These are phyloP conservation scores for Ethmia dodecea DNA, from an alignment of 2,888 invertebrate species.

Conservation along the genomic window DNA sequence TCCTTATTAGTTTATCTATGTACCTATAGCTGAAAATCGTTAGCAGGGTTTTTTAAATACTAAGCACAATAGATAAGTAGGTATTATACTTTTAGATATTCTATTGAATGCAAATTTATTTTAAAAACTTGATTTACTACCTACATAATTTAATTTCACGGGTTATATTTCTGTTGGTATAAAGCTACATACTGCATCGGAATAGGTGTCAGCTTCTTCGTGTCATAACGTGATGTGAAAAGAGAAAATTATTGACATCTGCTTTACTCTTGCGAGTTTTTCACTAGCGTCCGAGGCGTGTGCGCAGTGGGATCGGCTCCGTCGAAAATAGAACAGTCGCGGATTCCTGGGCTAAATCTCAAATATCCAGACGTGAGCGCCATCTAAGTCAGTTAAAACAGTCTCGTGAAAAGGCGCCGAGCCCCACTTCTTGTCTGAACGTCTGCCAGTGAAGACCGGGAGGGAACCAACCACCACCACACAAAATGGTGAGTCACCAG, in stretches of 20 bases:
- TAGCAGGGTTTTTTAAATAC: too few species aligned
- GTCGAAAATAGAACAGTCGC: constrained; percentile 74
- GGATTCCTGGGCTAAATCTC: constrained; percentile 80
- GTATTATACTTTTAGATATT: too few species aligned
- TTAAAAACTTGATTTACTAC: too few species aligned
- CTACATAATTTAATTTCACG: too few species aligned
- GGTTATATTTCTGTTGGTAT: too few species aligned
- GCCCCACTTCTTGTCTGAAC: constrained; percentile 88
- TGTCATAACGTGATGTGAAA: constrained; percentile 24
- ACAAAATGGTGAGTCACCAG: constrained; percentile 82
- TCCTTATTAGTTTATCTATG: too few species aligned
- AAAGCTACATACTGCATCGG: constrained; percentile 32
- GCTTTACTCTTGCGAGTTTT: constrained; percentile 43
- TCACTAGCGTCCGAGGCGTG: constrained; percentile 37
- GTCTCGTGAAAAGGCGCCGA: constrained; percentile 80
- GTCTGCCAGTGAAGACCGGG: constrained; percentile 85
- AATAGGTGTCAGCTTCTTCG: constrained; percentile 49
- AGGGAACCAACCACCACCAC: constrained; percentile 80
- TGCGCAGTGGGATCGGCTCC: constrained; percentile 52
- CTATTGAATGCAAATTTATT: too few species aligned
- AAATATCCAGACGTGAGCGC: constrained; percentile 81
- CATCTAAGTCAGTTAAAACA: constrained; percentile 87
- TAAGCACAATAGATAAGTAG: too few species aligned
- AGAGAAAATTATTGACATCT: constrained; percentile 44
- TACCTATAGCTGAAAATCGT: too few species aligned